Evolutionary conservation across 2,888 invertebrate genomes (phyloP), one percentile per base, ranked within the genome.

Genomic region (Iphiclides podalirius): DNA sequence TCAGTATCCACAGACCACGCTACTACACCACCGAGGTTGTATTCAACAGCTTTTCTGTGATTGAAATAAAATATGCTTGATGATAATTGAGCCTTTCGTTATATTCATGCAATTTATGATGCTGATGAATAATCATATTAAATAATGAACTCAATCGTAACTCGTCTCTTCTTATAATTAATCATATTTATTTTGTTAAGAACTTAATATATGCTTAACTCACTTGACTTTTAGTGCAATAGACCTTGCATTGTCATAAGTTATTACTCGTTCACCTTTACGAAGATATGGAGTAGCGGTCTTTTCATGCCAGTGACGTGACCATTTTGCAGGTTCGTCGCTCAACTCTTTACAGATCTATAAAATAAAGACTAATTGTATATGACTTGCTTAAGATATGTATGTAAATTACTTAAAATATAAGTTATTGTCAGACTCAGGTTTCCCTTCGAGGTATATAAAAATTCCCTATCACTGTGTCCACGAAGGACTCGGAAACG

Each of bases 1-100:
- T 96, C 96, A 0, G 95, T 96, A 71, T 96, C 96, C 31, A 96
- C 91, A n/a, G 95, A 94, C 96, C 96, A 96, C 3, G 95, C 91
- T 95, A 96, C 96, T 0, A 93, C 90, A 1, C 96, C 96, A 0
- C 92, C 94, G 1, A 96, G 77, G 3, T 89, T 86, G 59, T 91
- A 87, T 53, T 90, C 86, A 68, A 92, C 84, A 0, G 92, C 92
- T 67, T 90, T 91, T 65, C 90, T 90, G 20, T 9, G 33, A 33
- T n/a, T 15, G n/a, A 38, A 6, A 35, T 33, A 11, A 11, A 33
- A 4, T 33, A 33, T 33, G n/a, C n/a, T n/a, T n/a, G n/a, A n/a
- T n/a, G n/a, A n/a, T n/a, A n/a, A n/a, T n/a, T n/a, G n/a, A n/a
- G n/a, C n/a, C n/a, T n/a, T n/a, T n/a, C n/a, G n/a, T n/a, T n/a